Conservation (phyloP, 2,113 vertebrate species). For the Lasiurus cinereus region DNA sequence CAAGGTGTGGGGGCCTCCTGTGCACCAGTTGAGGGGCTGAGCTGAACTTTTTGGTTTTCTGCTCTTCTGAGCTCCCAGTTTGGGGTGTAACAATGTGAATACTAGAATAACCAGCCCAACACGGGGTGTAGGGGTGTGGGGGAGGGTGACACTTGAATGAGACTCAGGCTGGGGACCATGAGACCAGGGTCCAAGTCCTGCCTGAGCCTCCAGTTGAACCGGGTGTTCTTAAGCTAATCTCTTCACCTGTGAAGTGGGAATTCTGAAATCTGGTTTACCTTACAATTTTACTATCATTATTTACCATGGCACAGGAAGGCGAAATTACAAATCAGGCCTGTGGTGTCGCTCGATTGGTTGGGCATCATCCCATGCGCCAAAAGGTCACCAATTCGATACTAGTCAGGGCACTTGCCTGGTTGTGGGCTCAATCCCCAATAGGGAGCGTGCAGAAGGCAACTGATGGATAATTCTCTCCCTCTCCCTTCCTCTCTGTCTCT, state of each 20-base stretch:
- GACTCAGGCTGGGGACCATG: background rate
- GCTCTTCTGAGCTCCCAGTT: background rate
- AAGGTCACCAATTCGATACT: background rate
- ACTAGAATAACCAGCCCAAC: background rate
- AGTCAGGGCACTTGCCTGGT: background rate
- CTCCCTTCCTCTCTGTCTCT: background rate
- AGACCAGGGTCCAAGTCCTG: background rate
- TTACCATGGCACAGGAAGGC: background rate
- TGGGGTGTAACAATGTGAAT: background rate
- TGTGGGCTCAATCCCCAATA: background rate
- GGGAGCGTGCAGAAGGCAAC: background rate
- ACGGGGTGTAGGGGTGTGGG: background rate
- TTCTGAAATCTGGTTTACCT: background rate
- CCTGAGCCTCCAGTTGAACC: background rate
- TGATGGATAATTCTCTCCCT: background rate
- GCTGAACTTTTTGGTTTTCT: background rate
- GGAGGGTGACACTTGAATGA: background rate
- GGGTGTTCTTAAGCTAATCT: background rate
- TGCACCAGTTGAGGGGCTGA: background rate
- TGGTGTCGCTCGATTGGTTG: background rate
- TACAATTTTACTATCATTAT: background rate
- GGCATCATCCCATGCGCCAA: no score
- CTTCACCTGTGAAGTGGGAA: background rate
- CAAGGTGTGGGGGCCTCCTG: fast-evolving
- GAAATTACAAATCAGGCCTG: background rate